Evolutionary conservation across 2,888 invertebrate species (phyloP), one percentile per base, ranked within the genome.

Genomic region (Heterodera filipjevi): DNA sequence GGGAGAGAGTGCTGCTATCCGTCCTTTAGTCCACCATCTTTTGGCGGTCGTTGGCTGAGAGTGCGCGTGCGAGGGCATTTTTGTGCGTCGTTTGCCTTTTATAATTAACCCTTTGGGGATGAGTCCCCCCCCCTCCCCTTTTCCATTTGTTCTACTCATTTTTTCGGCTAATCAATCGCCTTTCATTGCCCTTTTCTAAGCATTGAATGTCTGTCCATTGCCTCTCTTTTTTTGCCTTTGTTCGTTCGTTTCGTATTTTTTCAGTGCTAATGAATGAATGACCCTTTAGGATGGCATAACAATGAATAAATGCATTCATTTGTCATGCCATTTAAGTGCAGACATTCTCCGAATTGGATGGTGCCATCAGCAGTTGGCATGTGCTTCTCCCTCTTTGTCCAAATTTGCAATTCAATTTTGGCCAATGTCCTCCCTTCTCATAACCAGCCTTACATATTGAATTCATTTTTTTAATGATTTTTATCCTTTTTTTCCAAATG

Each of bases 371-470:
- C 5, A 10, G 59, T n/a, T 12, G 27, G 27, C 27, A 59, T 27
- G 3, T 3, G n/a, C 27, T 59, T 59, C 8, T n/a, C 8, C 59
- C 6, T 59, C 27, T 59, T 59, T 27, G 59, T 6, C 59, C 6
- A 59, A 59, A 59, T 59, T 59, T 59, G 53, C 59, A 59, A 59
- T 59, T 59, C 59, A 59, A 27, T 59, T n/a, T 59, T 27, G 53
- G 53, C 53, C 53, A n/a, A n/a, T n/a, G n/a, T n/a, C n/a, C 27
- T n/a, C 59, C 16, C 49, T 10, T 10, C 59, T 27, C 59, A 59
- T 27, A 10, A 59, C 12, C 12, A 59, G n/a, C 59, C 22, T 59
- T 59, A 59, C 8, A n/a, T n/a, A 5, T 19, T 10, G 8, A 19
- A 59, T 59, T 59, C 27, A 59, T 5, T 59, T 27, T 10, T 8